A percentile compares a stretch with the other conserved stretches of the same genome.
These are phyloP conservation scores for Drosophila pseudoobscura DNA, from an alignment of 1,140 invertebrate genomes.

Conservation along the genomic window DNA sequence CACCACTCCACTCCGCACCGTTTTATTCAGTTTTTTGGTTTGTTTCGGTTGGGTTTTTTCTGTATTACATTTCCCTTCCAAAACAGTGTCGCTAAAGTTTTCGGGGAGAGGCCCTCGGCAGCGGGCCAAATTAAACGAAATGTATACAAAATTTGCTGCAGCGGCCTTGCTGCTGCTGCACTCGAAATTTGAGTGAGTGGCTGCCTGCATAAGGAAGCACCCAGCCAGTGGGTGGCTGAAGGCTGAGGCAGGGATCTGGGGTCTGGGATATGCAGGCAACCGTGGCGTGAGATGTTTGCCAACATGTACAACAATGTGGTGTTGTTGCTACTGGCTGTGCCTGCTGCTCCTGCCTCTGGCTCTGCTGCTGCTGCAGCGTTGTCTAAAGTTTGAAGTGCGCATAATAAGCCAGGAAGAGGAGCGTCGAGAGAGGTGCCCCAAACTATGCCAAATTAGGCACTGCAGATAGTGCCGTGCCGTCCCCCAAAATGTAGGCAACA, in stretches of 20 bases:
- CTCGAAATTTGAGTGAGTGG: constrained; percentile 78
- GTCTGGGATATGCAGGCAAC: constrained; percentile 23
- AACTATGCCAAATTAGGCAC: constrained; percentile 49
- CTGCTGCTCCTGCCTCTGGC: constrained; percentile 1
- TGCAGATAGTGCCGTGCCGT: constrained; percentile 26
- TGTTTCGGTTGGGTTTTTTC: constrained; percentile 23
- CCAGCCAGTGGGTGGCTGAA: constrained; percentile 15
- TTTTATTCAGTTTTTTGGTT: constrained; percentile 10
- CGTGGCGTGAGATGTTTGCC: constrained; percentile 59
- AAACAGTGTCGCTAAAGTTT: constrained; percentile 71
- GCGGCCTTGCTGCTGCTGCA: constrained; percentile 61
- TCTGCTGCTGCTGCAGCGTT: constrained; percentile 45
- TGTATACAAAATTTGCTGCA: constrained; percentile 78
- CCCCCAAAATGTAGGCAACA: constrained; percentile 57
- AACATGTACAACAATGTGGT: constrained; percentile 74
- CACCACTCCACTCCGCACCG: neutral
- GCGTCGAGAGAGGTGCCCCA: constrained; percentile 19
- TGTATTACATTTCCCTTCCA: constrained; percentile 29
- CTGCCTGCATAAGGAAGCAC: constrained; percentile 70
- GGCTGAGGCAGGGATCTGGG: constrained; percentile 11
- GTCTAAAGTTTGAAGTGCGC: constrained; percentile 81
- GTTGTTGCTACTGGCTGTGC: constrained; percentile 33
- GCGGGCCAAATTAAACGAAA: constrained; percentile 75
- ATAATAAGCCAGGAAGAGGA: constrained; percentile 68
- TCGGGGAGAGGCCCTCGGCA: constrained; percentile 30